Evolutionary conservation across 2,888 invertebrate genomes (phyloP), one percentile per base, ranked within the genome.

Genomic region (Onthophagus sagittarius): DNA sequence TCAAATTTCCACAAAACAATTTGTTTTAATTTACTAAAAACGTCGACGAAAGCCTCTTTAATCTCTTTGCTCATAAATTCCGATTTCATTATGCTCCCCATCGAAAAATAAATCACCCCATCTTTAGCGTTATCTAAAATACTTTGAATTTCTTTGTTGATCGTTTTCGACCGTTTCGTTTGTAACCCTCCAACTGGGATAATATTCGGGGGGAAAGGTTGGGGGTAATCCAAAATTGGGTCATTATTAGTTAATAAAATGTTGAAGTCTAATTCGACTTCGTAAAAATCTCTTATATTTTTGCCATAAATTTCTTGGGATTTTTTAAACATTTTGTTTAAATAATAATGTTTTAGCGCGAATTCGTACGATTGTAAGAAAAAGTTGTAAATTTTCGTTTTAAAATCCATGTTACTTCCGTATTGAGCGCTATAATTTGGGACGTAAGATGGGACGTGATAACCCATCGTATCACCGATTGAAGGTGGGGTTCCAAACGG

Each of bases 101-200:
- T 76, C 11, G 83, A 82, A 77, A 85, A 83, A 70, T 79, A 81
- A 15, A 85, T 81, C 0, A 82, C 81, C 0, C 84, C 85, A 11
- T 82, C 72, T 64, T 78, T 76, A 2, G 83, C 79, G 5, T 77
- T 77, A 64, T 82, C 80, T 63, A 83, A 72, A 73, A 81, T 81
- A 15, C 77, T 73, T 74, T 63, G 7, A 0, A 75, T 15, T 13
- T 76, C 73, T 73, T 80, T 72, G 32, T 82, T n/a, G 32, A 53
- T 15, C 14, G 71, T 32, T 75, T 80, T 79, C 0, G 79, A 69
- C 69, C 78, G 74, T 75, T 77, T 77, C 5, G 80, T 78, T 70
- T 85, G 84, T 14, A 84, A 73, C 23, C 84, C 84, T 15, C 83
- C 84, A 23, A 84, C 82, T 15, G 83, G 80, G 53, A 84, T 83